Conservation (phyloP, 92 coral and sea anemone genomes). For the Epizoanthus rinbou region DNA sequence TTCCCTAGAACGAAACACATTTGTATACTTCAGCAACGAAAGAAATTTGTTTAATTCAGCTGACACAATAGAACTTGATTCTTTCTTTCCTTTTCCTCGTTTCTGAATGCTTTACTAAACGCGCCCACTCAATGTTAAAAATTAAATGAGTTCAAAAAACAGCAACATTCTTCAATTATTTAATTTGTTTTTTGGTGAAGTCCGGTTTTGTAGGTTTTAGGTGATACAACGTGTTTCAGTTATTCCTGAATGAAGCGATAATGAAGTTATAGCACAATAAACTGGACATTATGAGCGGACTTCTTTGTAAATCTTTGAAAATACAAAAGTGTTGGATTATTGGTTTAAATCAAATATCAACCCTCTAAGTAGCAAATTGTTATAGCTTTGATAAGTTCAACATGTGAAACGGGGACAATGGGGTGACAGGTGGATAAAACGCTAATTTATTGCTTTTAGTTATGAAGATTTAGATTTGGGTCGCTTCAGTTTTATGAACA, state of each 20-base stretch:
- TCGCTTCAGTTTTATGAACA: background rate
- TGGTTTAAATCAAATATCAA: background rate
- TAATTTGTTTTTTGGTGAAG: background rate
- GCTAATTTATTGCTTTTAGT: constrained; percentile 26
- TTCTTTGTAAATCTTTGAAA: constrained; percentile 1
- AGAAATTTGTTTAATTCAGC: background rate
- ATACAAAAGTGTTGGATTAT: constrained; percentile 19
- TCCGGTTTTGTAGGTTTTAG: constrained; percentile 7
- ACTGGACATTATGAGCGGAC: background rate
- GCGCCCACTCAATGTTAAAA: constrained; percentile 38
- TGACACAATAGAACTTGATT: constrained; percentile 3
- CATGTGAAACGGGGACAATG: constrained; percentile 37
- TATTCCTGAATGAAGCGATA: constrained; percentile 9
- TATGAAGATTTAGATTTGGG: background rate
- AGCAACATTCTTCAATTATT: background rate
- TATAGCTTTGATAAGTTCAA: constrained; percentile 35
- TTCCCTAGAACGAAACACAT: too few relatives aligned
- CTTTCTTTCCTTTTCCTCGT: constrained; percentile 5
- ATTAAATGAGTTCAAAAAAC: constrained; percentile 1
- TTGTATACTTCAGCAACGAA: background rate
- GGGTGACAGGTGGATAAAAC: constrained; percentile 21
- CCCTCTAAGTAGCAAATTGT: constrained; percentile 38
- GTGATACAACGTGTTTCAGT: constrained; percentile 19
- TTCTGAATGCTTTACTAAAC: background rate
- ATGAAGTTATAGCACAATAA: background rate